Evolutionary conservation across 2,113 vertebrate species (phyloP), one percentile per base, ranked within the genome.

Genomic region (Fulica atra): DNA sequence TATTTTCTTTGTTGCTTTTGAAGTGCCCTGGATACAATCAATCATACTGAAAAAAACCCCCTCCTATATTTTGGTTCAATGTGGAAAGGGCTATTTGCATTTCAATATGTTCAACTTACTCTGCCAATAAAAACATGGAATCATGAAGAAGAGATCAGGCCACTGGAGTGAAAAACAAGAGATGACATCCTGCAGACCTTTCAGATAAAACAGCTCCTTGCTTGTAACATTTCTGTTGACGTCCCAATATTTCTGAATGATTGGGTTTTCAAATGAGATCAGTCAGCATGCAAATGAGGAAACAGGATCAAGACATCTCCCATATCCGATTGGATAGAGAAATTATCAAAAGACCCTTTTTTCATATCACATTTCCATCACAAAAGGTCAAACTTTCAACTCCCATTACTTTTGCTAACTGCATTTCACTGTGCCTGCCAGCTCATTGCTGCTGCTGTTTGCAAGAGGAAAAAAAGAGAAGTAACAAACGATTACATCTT

Each of bases 351-450:
- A 98, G 96, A 96, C 80, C 95, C 95, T 93, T 97, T 97, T 96
- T 95, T 97, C 95, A 97, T 96, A 98, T 97, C 97, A 97, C 94
- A 98, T 98, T 98, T 98, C 98, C 98, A 98, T 98, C 98, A 98
- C 92, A 98, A 98, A 98, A 98, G 98, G 98, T 96, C 96, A 90
- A 71, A 92, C 95, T 96, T 92, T 82, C 88, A 93, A 74, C 83
- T 92, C 88, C 88, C 53, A 72, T 93, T 88, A 95, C 93, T 95
- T 93, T 95, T 88, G 91, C 95, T 96, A 92, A 96, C 83, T 85
- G 95, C 73, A 53, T 92, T 91, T 95, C 70, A 68, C 80, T 78
- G 51, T 48, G 82, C 68, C 93, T 63, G 94, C 92, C 78, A 92
- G 94, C 93, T 90, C 86, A 46, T 25, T 29, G 84, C 95, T 40